These are phyloP conservation scores for Epizoanthus fatuus DNA, from an alignment of 92 coral and sea anemone genomes.

Conservation along the genomic window DNA sequence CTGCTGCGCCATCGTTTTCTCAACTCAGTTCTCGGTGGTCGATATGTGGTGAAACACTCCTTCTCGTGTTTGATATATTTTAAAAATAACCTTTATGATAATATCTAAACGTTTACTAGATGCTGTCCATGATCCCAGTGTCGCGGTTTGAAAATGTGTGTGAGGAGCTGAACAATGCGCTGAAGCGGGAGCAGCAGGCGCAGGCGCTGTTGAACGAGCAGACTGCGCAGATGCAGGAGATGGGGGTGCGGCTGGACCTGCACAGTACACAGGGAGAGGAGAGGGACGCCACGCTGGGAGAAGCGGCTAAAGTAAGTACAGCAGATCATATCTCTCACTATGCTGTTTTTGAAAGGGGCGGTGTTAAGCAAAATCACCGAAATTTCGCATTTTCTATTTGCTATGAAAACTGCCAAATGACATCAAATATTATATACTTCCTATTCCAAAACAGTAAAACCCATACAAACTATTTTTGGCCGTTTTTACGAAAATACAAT, in stretches of 20 bases:
- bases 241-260: conserved; percentile 89
- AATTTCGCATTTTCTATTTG: too few relatives aligned
- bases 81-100: not conserved
- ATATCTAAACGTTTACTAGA: conserved; percentile 60
- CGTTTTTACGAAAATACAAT: too few relatives aligned
- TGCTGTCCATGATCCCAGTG: conserved; percentile 92
- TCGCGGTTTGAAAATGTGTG: conserved; percentile 93
- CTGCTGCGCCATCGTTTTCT: too few relatives aligned
- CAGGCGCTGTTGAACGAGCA: conserved; percentile 97
- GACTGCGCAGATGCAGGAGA: conserved; percentile 96
- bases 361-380: too few relatives aligned
- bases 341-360: too few relatives aligned
- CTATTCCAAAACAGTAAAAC: too few relatives aligned
- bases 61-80: not conserved
- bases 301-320: conserved; percentile 87
- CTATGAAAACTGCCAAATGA: too few relatives aligned
- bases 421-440: too few relatives aligned
- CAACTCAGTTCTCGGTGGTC: too few relatives aligned
- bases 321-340: too few relatives aligned
- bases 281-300: conserved; percentile 93
- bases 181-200: conserved; percentile 98
- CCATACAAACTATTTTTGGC: too few relatives aligned
- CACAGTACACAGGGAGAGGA: conserved; percentile 92
- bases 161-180: conserved; percentile 93
- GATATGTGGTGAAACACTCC: too few relatives aligned